A percentile compares a stretch with the other conserved stretches of the same genome.
Conservation (phyloP, 1,140 invertebrate genomes). For the Drosophila gunungcola region DNA sequence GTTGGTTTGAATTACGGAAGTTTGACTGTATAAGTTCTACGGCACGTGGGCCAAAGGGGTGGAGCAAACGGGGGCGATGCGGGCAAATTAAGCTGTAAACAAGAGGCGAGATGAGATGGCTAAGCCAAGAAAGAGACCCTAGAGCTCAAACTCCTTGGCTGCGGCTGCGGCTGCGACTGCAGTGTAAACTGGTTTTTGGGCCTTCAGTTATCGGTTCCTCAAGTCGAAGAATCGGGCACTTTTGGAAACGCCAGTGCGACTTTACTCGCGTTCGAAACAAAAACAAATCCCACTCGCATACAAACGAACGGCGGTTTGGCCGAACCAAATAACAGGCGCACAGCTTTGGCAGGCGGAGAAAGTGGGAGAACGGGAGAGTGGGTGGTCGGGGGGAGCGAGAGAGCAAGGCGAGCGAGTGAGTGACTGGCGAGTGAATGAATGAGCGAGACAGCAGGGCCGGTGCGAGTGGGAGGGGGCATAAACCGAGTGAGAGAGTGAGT, state of each 20-base stretch:
- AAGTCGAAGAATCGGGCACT: slow-evolving; percentile 39
- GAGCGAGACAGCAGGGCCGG: slow-evolving; percentile 56
- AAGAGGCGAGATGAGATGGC: slow-evolving; percentile 51
- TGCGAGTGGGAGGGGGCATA: slow-evolving; percentile 10
- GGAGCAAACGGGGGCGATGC: slow-evolving; percentile 20
- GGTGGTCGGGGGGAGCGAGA: slow-evolving; percentile 25
- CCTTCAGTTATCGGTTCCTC: slow-evolving; percentile 12
- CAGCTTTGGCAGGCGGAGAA: slow-evolving; percentile 36
- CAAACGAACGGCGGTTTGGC: slow-evolving; percentile 80
- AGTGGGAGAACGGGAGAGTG: slow-evolving; percentile 16
- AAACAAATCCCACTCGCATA: slow-evolving; percentile 60
- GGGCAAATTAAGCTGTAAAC: slow-evolving; percentile 80
- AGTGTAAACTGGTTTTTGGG: slow-evolving; percentile 44
- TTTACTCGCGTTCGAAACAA: slow-evolving; percentile 67
- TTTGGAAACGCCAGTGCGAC: slow-evolving; percentile 48
- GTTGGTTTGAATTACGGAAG: background rate
- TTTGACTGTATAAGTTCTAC: slow-evolving; percentile 9
- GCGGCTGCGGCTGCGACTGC: background rate
- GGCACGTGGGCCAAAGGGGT: slow-evolving; percentile 64
- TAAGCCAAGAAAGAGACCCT: slow-evolving; percentile 21
- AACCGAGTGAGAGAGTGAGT: background rate
- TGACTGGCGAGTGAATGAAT: slow-evolving; percentile 66
- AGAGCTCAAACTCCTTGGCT: slow-evolving; percentile 13
- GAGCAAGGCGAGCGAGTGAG: slow-evolving; percentile 28
- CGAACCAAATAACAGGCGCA: slow-evolving; percentile 71